Conservation (phyloP, 2,888 invertebrate genomes). For the Creontiades dilutus region DNA sequence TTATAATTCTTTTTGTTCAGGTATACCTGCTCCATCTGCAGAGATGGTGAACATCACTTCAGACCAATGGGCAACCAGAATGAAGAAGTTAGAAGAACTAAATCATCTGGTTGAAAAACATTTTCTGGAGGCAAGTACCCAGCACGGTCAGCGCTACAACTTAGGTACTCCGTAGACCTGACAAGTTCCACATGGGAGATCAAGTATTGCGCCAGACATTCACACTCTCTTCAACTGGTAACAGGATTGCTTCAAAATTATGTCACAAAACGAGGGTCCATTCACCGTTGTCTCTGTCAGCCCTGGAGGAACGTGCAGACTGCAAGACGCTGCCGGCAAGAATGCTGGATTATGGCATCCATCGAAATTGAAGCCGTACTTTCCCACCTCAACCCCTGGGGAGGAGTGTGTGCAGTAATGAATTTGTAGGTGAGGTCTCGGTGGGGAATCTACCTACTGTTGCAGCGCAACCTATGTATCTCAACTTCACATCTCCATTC, state of each 20-base stretch:
- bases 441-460: too few relatives aligned
- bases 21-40: neutral
- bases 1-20: neutral
- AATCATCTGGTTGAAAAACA: neutral
- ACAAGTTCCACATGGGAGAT: slow-evolving; percentile 27
- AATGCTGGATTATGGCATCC: slow-evolving; percentile 60
- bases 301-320: slow-evolving; percentile 36
- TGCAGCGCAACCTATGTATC: too few relatives aligned
- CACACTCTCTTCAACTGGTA: neutral
- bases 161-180: slow-evolving; percentile 32
- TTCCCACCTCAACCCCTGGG: slow-evolving; percentile 49
- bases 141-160: slow-evolving; percentile 44
- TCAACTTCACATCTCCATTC: too few relatives aligned
- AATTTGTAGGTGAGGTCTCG: too few relatives aligned
- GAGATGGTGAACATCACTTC: neutral
- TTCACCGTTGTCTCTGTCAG: neutral
- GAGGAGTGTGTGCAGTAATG: slow-evolving; percentile 17
- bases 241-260: neutral
- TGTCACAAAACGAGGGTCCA: slow-evolving; percentile 33
- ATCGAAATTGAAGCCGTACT: slow-evolving; percentile 36
- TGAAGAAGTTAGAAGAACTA: neutral
- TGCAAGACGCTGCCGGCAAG: slow-evolving; percentile 43
- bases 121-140: neutral
- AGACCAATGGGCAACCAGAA: neutral
- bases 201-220: slow-evolving; percentile 8